These are phyloP conservation scores for Choristoneura rosaceana DNA, from an alignment of 2,888 invertebrate species.

Conservation along the genomic window DNA sequence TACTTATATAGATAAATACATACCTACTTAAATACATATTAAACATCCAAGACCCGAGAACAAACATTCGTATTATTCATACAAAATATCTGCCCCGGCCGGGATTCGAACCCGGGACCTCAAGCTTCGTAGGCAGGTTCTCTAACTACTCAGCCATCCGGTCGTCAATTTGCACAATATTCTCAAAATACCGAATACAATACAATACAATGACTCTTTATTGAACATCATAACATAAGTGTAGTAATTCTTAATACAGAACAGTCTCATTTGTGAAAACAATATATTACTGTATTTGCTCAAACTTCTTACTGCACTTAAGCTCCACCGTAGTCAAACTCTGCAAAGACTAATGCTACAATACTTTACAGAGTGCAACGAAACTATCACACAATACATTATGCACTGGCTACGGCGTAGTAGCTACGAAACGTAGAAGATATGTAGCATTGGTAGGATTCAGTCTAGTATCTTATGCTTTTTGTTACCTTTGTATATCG, in stretches of 20 bases:
- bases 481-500: background rate
- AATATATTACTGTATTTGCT: background rate
- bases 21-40: too few relatives aligned
- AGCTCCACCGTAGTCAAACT: constrained; percentile 2
- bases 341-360: constrained; percentile 13
- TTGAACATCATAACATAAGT: too few relatives aligned
- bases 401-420: constrained; percentile 33
- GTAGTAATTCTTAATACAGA: too few relatives aligned
- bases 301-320: constrained; percentile 4
- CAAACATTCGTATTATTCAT: too few relatives aligned
- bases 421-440: constrained; percentile 29
- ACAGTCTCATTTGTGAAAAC: background rate
- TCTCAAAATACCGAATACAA: background rate
- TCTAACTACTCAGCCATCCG: too few relatives aligned
- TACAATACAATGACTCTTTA: too few relatives aligned
- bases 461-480: background rate
- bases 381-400: constrained; percentile 29
- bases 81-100: too few relatives aligned
- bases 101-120: too few relatives aligned
- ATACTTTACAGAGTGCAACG: constrained; percentile 17
- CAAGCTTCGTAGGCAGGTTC: too few relatives aligned
- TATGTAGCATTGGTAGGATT: background rate
- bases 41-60: too few relatives aligned
- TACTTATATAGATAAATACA: too few relatives aligned
- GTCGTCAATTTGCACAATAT: background rate